These are phyloP conservation scores for Philereme transversata DNA, from an alignment of 2,888 invertebrate species.

Conservation along the genomic window DNA sequence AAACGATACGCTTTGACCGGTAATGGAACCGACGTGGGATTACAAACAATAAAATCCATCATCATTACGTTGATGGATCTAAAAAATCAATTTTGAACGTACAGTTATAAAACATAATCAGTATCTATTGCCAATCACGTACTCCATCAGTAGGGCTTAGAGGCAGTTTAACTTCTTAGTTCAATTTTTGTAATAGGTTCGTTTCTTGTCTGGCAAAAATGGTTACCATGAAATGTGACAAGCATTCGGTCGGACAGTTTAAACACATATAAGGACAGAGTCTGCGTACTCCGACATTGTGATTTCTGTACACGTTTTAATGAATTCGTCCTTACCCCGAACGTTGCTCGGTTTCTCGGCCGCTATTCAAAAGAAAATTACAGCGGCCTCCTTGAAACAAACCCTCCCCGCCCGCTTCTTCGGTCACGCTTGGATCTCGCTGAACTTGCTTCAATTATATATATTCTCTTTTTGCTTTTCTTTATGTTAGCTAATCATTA, in stretches of 20 bases:
- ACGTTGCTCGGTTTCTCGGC: constrained; percentile 67
- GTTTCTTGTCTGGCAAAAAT: constrained; percentile 1
- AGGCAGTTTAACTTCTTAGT: not conserved
- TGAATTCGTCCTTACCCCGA: constrained; percentile 74
- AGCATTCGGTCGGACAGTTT: constrained; percentile 49
- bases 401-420: too few species aligned
- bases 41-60: constrained; percentile 72
- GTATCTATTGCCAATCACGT: constrained; percentile 48
- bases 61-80: constrained; percentile 69
- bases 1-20: constrained; percentile 62
- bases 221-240: constrained; percentile 29
- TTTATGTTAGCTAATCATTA: constrained; percentile 70
- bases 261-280: constrained; percentile 61
- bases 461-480: constrained; percentile 66
- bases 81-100: constrained; percentile 72
- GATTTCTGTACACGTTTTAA: constrained; percentile 77
- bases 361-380: constrained; percentile 79
- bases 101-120: constrained; percentile 67
- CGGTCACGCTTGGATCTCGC: constrained; percentile 76
- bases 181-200: constrained; percentile 22
- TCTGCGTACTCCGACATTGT: constrained; percentile 64
- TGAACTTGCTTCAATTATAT: constrained; percentile 79
- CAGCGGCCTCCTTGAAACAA: constrained; percentile 74
- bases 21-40: constrained; percentile 67
- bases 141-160: constrained; percentile 34